Percentiles rank a stretch among this genome's conserved stretches.
Evolutionary conservation across 1,140 invertebrate species (phyloP).

Genomic region (Penaeus indicus): DNA sequence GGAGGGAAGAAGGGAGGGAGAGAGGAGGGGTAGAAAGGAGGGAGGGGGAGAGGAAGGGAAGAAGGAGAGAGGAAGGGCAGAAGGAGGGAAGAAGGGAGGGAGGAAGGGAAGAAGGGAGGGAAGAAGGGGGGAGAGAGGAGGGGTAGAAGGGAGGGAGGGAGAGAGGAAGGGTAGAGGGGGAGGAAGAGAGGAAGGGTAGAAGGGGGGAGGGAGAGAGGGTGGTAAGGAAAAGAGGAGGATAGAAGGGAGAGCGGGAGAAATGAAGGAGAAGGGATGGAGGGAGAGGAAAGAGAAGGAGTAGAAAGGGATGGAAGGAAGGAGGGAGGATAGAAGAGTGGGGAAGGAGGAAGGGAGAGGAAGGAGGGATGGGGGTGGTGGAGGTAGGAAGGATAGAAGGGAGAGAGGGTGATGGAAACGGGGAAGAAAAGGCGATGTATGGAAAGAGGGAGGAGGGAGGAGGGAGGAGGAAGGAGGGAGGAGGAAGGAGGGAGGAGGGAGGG

Average conservation of each 20-base stretch:
- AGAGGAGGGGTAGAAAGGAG: background rate
- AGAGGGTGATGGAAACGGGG: no score
- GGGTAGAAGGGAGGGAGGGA: background rate
- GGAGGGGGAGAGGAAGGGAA: background rate
- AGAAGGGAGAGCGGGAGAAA: no score
- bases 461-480: no score
- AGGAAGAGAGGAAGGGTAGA: background rate
- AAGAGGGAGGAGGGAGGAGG: no score
- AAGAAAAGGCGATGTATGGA: no score
- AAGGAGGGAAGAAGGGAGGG: background rate
- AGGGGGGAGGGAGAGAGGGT: background rate
- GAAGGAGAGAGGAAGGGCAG: background rate
- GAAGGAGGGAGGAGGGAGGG: no score
- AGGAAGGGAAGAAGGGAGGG: background rate
- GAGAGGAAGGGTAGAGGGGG: background rate
- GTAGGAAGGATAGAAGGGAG: no score
- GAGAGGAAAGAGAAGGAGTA: background rate
- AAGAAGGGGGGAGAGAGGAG: background rate
- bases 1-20: background rate
- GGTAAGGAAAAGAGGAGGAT: background rate
- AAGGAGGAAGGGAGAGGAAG: no score
- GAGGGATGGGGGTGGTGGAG: no score
- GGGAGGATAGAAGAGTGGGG: background rate
- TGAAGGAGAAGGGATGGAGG: background rate
- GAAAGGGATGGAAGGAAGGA: background rate